Evolutionary conservation across 1,140 invertebrate genomes (phyloP).

Genomic region (Neuroterus valhalla): DNA sequence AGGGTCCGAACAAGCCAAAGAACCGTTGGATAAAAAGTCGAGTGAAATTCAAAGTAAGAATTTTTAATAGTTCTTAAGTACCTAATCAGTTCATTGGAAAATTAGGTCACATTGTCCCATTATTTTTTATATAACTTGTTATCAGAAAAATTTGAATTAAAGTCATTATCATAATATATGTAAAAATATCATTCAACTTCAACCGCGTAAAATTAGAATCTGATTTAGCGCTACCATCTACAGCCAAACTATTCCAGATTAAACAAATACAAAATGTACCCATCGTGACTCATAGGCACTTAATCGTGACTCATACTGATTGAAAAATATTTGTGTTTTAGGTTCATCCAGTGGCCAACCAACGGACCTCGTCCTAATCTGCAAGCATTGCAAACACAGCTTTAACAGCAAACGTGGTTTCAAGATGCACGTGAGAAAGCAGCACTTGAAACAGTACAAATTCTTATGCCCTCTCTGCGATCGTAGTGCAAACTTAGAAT

Average conservation of each 20-base stretch:
- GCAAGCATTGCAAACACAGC: constrained; percentile 69
- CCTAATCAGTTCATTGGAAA: background rate
- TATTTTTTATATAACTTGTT: too few relatives aligned
- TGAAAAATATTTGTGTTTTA: background rate
- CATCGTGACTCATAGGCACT: too few relatives aligned
- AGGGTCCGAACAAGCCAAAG: background rate
- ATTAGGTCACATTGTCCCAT: too few relatives aligned
- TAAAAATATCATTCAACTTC: too few relatives aligned
- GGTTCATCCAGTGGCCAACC: background rate
- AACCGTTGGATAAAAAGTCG: background rate
- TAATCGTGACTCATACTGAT: too few relatives aligned
- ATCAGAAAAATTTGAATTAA: too few relatives aligned
- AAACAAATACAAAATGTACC: too few relatives aligned
- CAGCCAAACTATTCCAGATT: too few relatives aligned
- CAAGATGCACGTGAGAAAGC: constrained; percentile 67
- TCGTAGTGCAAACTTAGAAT: constrained; percentile 62
- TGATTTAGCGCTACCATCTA: too few relatives aligned
- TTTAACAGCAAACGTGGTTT: constrained; percentile 65
- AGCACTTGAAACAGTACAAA: constrained; percentile 66
- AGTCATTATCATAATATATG: too few relatives aligned
- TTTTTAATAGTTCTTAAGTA: constrained; percentile 2
- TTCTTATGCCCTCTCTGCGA: constrained; percentile 70
- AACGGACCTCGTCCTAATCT: background rate
- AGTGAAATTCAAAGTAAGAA: background rate
- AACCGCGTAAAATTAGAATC: too few relatives aligned